Evolutionary conservation across 2,888 invertebrate genomes (phyloP), one percentile per base, ranked within the genome.

Genomic region (Cantharis lateralis): DNA sequence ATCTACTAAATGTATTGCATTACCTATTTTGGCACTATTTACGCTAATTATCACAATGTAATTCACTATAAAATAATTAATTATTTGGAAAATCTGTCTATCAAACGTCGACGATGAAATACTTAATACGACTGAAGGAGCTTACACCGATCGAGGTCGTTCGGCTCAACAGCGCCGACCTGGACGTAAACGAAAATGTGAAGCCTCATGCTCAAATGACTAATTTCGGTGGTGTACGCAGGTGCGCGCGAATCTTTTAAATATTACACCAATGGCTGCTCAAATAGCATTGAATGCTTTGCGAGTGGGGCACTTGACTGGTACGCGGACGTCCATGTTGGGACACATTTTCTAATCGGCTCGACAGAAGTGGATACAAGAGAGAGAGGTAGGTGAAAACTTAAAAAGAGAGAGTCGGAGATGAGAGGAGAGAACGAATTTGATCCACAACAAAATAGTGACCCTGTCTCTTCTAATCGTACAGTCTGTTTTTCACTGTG

Each of bases 391-490:
- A 85, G 87, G 88, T 87, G 88, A 88, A 88, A 89, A 89, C 88
- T 87, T 87, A 86, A 87, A 87, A 87, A 88, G 87, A 87, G 86
- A 80, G 83, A 83, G 83, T 85, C 86, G 88, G 87, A 88, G 87
- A 87, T 87, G 88, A 88, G 87, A 88, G 88, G 87, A 87, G 87
- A 87, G 86, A 87, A 89, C 88, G 89, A 89, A 89, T 88, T 88
- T 88, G 89, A 89, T 88, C 88, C 88, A 89, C 88, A 88, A 89
- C 88, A 89, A 89, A 89, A 88, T 88, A 88, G 88, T 88, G 87
- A 88, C 87, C 87, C 87, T 87, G 87, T 87, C 88, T 87, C 86
- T 86, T 86, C 86, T 88, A 87, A 86, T 87, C 87, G 87, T 85
- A 87, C 87, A 87, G 88, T 88, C 86, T 86, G 87, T 87, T 88